A percentile compares a stretch with the other conserved stretches of the same genome.
These are phyloP conservation scores for Polydrusus tereticollis DNA, from an alignment of 2,888 invertebrate genomes.

Conservation along the genomic window DNA sequence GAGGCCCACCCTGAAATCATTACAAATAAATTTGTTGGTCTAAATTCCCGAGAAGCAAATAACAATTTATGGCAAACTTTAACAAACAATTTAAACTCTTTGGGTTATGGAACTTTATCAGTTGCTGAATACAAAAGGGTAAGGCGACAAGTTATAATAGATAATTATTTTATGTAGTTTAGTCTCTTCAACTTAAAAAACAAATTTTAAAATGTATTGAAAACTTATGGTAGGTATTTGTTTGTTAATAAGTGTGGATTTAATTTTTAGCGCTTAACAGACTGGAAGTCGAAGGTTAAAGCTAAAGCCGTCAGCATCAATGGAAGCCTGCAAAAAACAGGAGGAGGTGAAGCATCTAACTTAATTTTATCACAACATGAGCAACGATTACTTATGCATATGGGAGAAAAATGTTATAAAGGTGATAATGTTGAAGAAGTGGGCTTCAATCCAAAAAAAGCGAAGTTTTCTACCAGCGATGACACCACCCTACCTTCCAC, in stretches of 20 bases:
- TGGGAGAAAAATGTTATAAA: background rate
- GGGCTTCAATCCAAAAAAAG: background rate
- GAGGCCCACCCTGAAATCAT: background rate
- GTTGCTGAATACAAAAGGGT: background rate
- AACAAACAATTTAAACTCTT: background rate
- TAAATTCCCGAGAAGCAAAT: background rate
- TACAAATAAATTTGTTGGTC: background rate
- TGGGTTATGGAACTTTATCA: background rate
- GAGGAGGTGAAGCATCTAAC: background rate
- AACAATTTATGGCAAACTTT: background rate
- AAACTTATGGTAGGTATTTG: background rate
- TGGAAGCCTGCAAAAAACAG: background rate
- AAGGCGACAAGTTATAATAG: background rate
- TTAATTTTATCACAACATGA: background rate
- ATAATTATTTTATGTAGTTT: background rate
- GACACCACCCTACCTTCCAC: background rate
- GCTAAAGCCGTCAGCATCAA: background rate
- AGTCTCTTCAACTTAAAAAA: too few species aligned
- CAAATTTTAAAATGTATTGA: too few species aligned
- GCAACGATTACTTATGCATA: background rate
- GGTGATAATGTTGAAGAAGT: background rate
- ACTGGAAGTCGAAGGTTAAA: conserved; percentile 8
- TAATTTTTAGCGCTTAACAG: conserved; percentile 23
- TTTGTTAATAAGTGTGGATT: background rate
- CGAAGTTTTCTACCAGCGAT: background rate